Conservation (phyloP, 1,140 invertebrate genomes). For the Plectrocnemia conspersa region DNA sequence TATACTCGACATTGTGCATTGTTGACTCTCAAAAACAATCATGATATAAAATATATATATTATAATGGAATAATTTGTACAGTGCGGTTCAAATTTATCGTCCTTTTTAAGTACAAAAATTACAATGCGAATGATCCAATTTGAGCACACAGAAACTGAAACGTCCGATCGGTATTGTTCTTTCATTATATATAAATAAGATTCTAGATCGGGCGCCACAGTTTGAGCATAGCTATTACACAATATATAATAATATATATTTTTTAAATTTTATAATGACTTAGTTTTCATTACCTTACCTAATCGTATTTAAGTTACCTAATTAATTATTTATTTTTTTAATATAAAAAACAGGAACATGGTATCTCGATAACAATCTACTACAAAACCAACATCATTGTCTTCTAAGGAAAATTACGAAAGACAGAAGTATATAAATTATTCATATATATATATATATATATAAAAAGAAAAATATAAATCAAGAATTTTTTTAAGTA, state of each 20-base stretch:
- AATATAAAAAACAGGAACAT: slow-evolving; percentile 36
- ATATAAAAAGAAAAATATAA: slow-evolving; percentile 9
- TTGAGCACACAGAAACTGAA: slow-evolving; percentile 1
- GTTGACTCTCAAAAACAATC: too few species aligned
- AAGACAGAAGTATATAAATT: too few species aligned
- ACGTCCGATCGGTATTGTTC: background rate
- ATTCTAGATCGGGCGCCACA: slow-evolving; percentile 1
- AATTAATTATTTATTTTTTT: slow-evolving; percentile 29
- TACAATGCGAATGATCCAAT: slow-evolving; percentile 20
- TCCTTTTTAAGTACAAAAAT: slow-evolving; percentile 26
- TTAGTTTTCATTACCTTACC: slow-evolving; percentile 36
- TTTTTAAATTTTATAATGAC: slow-evolving; percentile 36
- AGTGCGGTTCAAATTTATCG: too few species aligned
- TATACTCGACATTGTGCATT: too few species aligned
- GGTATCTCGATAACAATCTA: slow-evolving; percentile 31
- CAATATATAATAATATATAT: slow-evolving; percentile 28
- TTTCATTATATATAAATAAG: background rate
- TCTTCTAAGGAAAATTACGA: slow-evolving; percentile 24
- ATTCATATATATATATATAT: slow-evolving; percentile 1
- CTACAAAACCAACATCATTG: slow-evolving; percentile 20
- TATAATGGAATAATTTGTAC: too few species aligned
- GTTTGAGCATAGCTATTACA: slow-evolving; percentile 12
- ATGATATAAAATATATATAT: too few species aligned
- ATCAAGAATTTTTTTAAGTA: background rate
- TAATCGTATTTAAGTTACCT: slow-evolving; percentile 34